Conservation (phyloP, 2,113 vertebrate species). For the Oreochromis tanganicae region DNA sequence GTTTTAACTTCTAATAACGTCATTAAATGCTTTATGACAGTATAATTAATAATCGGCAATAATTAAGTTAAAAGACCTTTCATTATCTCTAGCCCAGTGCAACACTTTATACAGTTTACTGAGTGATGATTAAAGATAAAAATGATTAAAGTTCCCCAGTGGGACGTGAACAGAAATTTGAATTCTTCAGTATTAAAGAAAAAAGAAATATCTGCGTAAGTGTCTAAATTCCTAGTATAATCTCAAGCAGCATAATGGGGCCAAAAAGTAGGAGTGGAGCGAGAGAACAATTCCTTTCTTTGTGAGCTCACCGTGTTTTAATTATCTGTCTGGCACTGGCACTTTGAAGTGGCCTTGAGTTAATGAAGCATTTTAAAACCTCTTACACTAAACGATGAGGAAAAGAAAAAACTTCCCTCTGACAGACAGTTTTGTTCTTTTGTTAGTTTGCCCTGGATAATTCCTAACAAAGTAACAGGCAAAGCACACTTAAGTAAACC, state of each 20-base stretch:
- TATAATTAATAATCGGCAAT: background rate
- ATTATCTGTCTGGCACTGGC: conserved; percentile 23
- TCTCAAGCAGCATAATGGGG: conserved; percentile 6
- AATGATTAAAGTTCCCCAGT: background rate
- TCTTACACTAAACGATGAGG: background rate
- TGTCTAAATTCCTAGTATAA: background rate
- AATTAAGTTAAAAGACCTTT: background rate
- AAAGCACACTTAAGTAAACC: background rate
- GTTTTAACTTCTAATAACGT: background rate
- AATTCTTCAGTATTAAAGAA: background rate
- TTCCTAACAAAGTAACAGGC: background rate
- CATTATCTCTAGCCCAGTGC: background rate
- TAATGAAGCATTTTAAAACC: conserved; percentile 25
- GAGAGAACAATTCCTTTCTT: conserved; percentile 16
- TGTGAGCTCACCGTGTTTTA: conserved; percentile 10
- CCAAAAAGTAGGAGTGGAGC: background rate
- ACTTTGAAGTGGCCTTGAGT: background rate
- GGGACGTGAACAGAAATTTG: background rate
- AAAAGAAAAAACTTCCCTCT: background rate
- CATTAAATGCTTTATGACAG: background rate
- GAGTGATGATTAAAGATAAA: background rate
- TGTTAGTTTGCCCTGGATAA: background rate
- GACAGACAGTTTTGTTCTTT: background rate
- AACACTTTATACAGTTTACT: background rate
- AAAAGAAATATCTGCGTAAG: background rate